Base-by-base conservation (phyloP, 2,797 vertebrate species). In the Pterois miles region DNA sequence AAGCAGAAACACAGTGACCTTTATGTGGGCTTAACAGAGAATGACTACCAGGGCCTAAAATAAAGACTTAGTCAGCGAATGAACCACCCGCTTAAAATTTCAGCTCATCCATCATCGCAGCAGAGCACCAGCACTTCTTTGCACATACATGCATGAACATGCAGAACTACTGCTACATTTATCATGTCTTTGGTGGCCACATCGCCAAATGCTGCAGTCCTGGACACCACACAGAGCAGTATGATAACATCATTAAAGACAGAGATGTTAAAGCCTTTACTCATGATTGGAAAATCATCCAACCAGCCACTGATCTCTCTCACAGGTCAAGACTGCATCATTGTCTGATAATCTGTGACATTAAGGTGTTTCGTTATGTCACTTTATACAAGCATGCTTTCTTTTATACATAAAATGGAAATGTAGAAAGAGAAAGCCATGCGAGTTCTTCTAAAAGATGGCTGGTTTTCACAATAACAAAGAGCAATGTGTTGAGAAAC, bases 41-140 rank as follows among this genome's bases (percentile, higher is more conserved):
- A 68, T 13, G 33, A 69, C 73, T 53, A 50, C 43, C 38, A 68
- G 29, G 33, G 31, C 40, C 80, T 43, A 86, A 80, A 89, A 89
- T 91, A 89, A 92, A 93, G 83, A 85, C 83, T 80, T 91, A 68
- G 65, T 89, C 84, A 85, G 72, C 46, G 8, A 82, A 89, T 20
- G 71, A 85, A 75, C 80, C 81, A 59, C 83, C 75, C 48, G 60
- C 77, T 88, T 87, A 63, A 90, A 83, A 91, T 87, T 81, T 89
- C 78, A 74, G 68, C 91, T 88, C 92, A 95, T 94, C 85, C 88
- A 92, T 95, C 91, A 93, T 60, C 0, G 43, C 38, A 38, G 81
- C 54, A 12, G 43, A 84, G 82, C 71, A 48, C 59, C 72, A 46
- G 70, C 72, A 76, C 69, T 82, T 83, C 86, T 75, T 85, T 82